phyloP scores from a whole-genome alignment of 2,797 vertebrate genomes.

The Sebastes taczanowskii region DNA sequence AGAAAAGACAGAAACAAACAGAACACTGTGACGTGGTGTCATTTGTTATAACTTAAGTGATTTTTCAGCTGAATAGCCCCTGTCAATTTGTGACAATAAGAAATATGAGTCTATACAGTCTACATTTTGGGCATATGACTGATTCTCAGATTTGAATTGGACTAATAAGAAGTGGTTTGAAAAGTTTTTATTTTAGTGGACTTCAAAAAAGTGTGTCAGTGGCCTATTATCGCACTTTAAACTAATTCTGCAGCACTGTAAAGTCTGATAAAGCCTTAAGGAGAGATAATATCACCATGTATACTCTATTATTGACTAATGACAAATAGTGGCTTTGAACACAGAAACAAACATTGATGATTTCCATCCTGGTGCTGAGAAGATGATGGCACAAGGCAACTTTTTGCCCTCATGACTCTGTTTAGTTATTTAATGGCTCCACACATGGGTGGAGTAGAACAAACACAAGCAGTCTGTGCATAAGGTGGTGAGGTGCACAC shows the following conservation, averaged over 20 bases:
- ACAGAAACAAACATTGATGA: not conserved
- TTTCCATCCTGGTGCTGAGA: not conserved
- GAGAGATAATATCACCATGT: not conserved
- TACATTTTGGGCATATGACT: not conserved
- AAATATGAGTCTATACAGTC: not conserved
- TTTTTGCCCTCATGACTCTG: not conserved
- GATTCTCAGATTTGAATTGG: not conserved
- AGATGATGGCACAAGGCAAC: not conserved
- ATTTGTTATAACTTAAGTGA: not conserved
- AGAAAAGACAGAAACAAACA: not conserved
- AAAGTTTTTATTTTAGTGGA: not conserved
- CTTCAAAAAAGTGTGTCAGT: not conserved
- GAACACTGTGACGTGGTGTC: not conserved
- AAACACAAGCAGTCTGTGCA: not conserved
- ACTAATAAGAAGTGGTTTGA: not conserved
- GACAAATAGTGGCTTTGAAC: not conserved
- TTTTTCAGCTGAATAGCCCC: not conserved
- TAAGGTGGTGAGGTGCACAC: not conserved
- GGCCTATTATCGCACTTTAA: not conserved
- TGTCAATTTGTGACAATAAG: not conserved
- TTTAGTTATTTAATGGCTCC: not conserved
- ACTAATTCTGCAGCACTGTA: not conserved
- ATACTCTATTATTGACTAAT: too few species aligned
- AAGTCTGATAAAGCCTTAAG: not conserved
- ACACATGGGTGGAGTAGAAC: not conserved